phyloP scores from a whole-genome alignment of 2,113 vertebrate species.

The Patagioenas fasciata region DNA sequence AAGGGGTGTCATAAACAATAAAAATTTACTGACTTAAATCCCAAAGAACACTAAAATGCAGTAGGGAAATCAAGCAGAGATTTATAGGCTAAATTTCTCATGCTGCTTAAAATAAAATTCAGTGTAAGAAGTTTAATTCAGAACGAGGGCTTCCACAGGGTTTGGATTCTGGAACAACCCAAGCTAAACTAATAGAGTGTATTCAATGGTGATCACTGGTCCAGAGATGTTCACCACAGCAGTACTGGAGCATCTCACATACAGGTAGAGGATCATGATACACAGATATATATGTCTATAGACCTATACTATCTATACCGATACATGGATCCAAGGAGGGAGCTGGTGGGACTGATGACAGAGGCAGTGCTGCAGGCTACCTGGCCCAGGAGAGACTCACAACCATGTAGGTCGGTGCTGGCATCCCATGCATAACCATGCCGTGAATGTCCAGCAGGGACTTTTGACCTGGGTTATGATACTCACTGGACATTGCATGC shows the following conservation, averaged over 20 bases:
- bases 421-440: accelerated
- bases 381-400: not conserved
- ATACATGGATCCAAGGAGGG: not conserved
- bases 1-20: not conserved
- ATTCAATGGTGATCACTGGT: not conserved
- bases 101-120: not conserved
- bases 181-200: not conserved
- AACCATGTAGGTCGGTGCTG: not conserved
- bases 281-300: not conserved
- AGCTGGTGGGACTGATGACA: not conserved
- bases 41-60: not conserved
- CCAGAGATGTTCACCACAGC: not conserved
- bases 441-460: not conserved
- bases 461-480: not conserved
- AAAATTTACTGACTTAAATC: not conserved
- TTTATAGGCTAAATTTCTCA: not conserved
- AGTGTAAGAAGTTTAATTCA: not conserved
- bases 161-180: not conserved
- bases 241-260: not conserved
- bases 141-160: not conserved
- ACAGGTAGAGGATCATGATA: not conserved
- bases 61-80: not conserved
- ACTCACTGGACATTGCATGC: not conserved
- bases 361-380: not conserved
- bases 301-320: not conserved